These are phyloP conservation scores for Tipula vernalis DNA, from an alignment of 2,888 invertebrate species.

Conservation along the genomic window DNA sequence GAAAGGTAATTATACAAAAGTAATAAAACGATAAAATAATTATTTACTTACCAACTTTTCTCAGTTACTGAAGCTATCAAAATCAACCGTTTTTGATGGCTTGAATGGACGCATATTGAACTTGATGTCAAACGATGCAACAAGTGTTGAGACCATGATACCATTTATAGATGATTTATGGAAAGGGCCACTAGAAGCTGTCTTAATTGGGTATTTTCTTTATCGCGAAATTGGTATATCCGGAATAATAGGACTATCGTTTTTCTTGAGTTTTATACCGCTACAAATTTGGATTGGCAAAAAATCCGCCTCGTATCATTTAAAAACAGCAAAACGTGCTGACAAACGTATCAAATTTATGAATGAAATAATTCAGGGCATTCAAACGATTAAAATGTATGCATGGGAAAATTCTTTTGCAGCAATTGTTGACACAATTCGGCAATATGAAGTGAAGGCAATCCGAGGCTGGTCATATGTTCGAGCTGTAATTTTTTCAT, in stretches of 20 bases:
- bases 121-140: constrained; percentile 90
- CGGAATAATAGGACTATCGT: constrained; percentile 55
- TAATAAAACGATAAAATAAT: not conserved
- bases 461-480: constrained; percentile 55
- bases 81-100: constrained; percentile 73
- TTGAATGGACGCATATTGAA: constrained; percentile 70
- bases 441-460: constrained; percentile 57
- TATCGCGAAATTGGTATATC: constrained; percentile 48
- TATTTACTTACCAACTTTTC: not conserved
- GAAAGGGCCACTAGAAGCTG: constrained; percentile 67
- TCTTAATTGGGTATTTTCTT: constrained; percentile 38
- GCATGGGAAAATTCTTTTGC: constrained; percentile 76
- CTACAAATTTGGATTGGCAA: constrained; percentile 62
- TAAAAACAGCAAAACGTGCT: constrained; percentile 61
- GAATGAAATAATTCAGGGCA: constrained; percentile 77
- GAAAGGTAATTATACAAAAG: constrained; percentile 25
- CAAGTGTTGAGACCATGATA: constrained; percentile 79
- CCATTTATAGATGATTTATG: constrained; percentile 83
- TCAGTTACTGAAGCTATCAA: constrained; percentile 46
- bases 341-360: constrained; percentile 77
- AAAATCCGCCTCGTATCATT: constrained; percentile 49
- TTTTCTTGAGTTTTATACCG: constrained; percentile 59
- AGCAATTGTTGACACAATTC: constrained; percentile 54
- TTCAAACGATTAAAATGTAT: constrained; percentile 81
- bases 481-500: constrained; percentile 53